These are phyloP conservation scores for Pseudochromis fuscus DNA, from an alignment of 2,797 vertebrate species.

Conservation along the genomic window DNA sequence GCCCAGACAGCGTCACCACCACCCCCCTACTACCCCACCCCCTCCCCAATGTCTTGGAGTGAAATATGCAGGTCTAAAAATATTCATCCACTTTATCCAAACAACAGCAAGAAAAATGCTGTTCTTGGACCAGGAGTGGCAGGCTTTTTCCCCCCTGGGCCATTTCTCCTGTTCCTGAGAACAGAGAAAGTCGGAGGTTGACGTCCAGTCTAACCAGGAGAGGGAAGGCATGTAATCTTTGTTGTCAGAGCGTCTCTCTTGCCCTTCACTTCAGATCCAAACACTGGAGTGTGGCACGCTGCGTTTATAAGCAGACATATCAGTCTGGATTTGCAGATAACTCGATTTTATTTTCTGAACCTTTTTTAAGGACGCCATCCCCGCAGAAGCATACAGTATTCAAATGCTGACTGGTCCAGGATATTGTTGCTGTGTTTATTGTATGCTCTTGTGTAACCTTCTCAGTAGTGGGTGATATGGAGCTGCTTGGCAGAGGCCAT, in stretches of 20 bases:
- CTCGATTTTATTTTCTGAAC: not conserved
- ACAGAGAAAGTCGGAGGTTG: slow-evolving; percentile 61
- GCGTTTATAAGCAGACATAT: slow-evolving; percentile 37
- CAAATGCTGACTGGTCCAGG: slow-evolving; percentile 1
- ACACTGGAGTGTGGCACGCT: slow-evolving; percentile 35
- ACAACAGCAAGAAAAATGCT: slow-evolving; percentile 73
- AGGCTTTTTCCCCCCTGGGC: slow-evolving; percentile 42
- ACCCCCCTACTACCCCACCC: slow-evolving; percentile 39
- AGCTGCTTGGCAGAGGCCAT: slow-evolving; percentile 51
- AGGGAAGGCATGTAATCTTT: slow-evolving; percentile 60
- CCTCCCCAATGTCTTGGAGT: slow-evolving; percentile 71
- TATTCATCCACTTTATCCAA: slow-evolving; percentile 83
- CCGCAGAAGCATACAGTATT: slow-evolving; percentile 17
- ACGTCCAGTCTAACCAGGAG: slow-evolving; percentile 61
- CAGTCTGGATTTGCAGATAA: slow-evolving; percentile 29
- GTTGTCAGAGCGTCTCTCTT: slow-evolving; percentile 63
- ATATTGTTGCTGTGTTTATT: slow-evolving; percentile 31
- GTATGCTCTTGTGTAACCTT: slow-evolving; percentile 59
- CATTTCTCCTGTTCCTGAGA: slow-evolving; percentile 71
- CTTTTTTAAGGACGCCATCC: not conserved
- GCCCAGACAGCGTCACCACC: slow-evolving; percentile 79
- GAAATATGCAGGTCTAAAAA: slow-evolving; percentile 87
- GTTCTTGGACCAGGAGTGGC: slow-evolving; percentile 78
- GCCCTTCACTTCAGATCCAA: slow-evolving; percentile 59
- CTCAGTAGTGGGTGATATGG: slow-evolving; percentile 47